A percentile compares a stretch with the other conserved stretches of the same genome.
These are phyloP conservation scores for Phengaris arion DNA, from an alignment of 2,888 invertebrate species.

Conservation along the genomic window DNA sequence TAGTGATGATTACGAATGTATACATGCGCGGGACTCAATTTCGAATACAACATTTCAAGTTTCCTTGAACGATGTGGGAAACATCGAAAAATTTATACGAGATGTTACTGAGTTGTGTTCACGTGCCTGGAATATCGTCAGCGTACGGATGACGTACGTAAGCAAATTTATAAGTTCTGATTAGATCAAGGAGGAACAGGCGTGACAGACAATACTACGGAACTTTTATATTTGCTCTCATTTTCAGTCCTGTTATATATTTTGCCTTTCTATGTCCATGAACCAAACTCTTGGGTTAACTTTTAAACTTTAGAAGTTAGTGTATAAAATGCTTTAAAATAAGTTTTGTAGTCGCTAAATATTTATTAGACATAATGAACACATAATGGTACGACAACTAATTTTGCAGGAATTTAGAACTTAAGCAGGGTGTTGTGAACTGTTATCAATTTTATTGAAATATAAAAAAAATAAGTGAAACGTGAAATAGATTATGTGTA, in stretches of 20 bases:
- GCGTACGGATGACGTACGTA: conserved; percentile 59
- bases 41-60: conserved; percentile 20
- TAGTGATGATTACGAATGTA: not conserved
- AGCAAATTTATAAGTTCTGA: conserved; percentile 75
- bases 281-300: not conserved
- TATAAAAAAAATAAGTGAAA: not conserved
- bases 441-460: not conserved
- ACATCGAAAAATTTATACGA: conserved; percentile 61
- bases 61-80: conserved; percentile 43
- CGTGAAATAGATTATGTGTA: conserved; percentile 13
- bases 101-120: conserved; percentile 62
- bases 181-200: conserved; percentile 64
- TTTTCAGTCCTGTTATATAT: not conserved
- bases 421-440: too few species aligned
- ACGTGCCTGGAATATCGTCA: conserved; percentile 69
- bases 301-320: too few species aligned
- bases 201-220: not conserved
- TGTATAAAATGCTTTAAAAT: too few species aligned
- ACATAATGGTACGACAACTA: too few species aligned
- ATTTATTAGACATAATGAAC: not conserved
- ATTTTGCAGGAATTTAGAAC: too few species aligned
- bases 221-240: not conserved
- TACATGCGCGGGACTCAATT: conserved; percentile 27
- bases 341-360: too few species aligned
- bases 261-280: not conserved